Conservation (phyloP, 2,113 vertebrate genomes). For the Halichoerus grypus region DNA sequence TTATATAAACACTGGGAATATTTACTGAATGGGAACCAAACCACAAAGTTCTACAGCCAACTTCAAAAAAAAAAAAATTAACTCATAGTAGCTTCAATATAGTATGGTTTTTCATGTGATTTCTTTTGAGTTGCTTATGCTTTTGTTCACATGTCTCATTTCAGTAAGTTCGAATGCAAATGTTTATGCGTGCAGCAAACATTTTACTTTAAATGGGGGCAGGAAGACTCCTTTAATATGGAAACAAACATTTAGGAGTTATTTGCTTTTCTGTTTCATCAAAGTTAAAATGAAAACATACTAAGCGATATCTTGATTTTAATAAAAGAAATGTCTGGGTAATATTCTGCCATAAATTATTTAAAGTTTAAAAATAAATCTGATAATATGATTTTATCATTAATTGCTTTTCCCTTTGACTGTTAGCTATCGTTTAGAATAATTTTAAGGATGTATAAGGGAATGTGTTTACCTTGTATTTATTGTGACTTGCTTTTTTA, state of each 20-base stretch:
- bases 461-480: background rate
- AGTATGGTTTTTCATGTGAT: background rate
- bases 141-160: background rate
- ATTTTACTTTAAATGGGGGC: background rate
- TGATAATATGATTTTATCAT: background rate
- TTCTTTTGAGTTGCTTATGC: background rate
- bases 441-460: background rate
- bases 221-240: background rate
- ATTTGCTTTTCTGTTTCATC: background rate
- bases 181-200: background rate
- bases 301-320: background rate
- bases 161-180: background rate
- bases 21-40: constrained; percentile 38
- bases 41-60: background rate
- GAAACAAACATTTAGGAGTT: background rate
- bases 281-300: background rate
- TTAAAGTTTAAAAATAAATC: background rate
- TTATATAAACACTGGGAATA: background rate
- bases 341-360: background rate
- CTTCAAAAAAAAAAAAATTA: background rate
- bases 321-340: background rate
- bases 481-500: background rate
- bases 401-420: background rate
- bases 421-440: background rate
- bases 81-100: background rate